Evolutionary conservation across 2,797 vertebrate species (phyloP), one percentile per base, ranked within the genome.

Genomic region (Sebastes dallii): DNA sequence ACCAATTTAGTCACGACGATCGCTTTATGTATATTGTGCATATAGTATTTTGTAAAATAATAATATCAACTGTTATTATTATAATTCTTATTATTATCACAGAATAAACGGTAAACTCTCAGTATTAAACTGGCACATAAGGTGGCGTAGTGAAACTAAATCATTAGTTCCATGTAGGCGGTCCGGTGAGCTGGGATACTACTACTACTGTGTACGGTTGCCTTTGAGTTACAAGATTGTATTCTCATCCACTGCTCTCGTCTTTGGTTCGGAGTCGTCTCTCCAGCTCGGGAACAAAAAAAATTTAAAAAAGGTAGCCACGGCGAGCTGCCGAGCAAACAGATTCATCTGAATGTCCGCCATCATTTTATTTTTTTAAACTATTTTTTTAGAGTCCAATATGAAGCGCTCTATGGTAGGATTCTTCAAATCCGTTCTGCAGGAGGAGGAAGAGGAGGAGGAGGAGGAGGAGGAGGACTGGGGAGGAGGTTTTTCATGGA

Each of bases 21-120:
- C 95, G 96, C 97, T 97, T 96, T 96, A 94, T 97, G 95, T 96
- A 96, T 96, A 96, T 96, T 94, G 96, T 97, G 96, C 96, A 97
- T n/a, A 93, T n/a, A 93, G 92, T 94, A 97, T 97, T 97, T 97
- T 95, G 92, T 97, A 97, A 96, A 71, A 90, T 91, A 70, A 92
- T 86, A 85, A 90, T 93, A 93, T 91, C 84, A 90, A 74, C 82
- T 83, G 79, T 94, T 93, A 93, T 91, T 90, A 91, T 88, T 85
- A 36, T 71, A 88, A 66, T 66, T 25, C 25, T 30, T 30, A 83
- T 84, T 89, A 85, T 90, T 86, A 90, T 75, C 77, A 86, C 71
- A 80, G 83, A 90, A 87, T 81, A 85, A 91, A 70, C 30, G 68
- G 74, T 84, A 95, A 95, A 85, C 86, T 89, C 93, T 95, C 96